phyloP scores from a whole-genome alignment of 2,113 vertebrate species.

The Aplodontia rufa region DNA sequence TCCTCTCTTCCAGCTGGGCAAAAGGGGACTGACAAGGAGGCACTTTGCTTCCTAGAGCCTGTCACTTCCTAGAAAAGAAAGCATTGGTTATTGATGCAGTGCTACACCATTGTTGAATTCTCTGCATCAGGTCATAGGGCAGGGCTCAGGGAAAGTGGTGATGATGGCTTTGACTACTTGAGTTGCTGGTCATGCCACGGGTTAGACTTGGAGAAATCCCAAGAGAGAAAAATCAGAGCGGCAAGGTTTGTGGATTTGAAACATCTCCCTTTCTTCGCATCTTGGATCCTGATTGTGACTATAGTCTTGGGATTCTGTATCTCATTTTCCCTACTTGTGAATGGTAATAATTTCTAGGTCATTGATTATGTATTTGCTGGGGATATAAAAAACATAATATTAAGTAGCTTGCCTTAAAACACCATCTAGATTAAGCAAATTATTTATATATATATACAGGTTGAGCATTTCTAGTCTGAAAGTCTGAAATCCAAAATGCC shows the following conservation, averaged over 20 bases:
- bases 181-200: not conserved
- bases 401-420: constrained; percentile 31
- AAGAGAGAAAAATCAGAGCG: not conserved
- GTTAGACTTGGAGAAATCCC: not conserved
- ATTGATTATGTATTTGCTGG: not conserved
- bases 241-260: not conserved
- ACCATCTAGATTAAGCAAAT: not conserved
- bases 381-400: not conserved
- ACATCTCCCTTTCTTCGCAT: not conserved
- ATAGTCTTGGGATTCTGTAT: not conserved
- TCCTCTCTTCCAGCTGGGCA: not conserved
- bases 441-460: not conserved
- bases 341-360: not conserved
- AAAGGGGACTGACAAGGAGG: not conserved
- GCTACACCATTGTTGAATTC: not conserved
- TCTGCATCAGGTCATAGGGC: not conserved
- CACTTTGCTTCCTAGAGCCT: not conserved
- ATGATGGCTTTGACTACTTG: not conserved
- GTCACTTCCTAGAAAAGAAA: constrained; percentile 28
- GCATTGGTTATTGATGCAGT: not conserved
- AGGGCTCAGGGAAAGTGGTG: not conserved
- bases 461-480: not conserved
- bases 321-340: not conserved
- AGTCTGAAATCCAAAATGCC: not conserved
- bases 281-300: not conserved